Conservation (phyloP, 2,113 vertebrate genomes). For the Scopus umbretta region DNA sequence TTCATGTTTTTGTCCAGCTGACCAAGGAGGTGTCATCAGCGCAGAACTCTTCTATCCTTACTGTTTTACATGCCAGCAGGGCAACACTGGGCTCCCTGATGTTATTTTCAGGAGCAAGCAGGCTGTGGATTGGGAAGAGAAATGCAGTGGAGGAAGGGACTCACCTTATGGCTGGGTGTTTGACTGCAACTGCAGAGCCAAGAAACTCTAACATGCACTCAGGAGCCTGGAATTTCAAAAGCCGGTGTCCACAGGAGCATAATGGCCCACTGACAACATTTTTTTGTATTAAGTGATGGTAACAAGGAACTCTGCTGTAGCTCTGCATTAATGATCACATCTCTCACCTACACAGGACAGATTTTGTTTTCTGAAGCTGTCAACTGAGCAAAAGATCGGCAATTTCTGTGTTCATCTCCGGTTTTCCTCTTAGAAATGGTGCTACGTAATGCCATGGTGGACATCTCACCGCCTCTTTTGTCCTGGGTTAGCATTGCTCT, state of each 20-base stretch:
- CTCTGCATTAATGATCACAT: neutral
- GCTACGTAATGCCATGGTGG: slow-evolving; percentile 62
- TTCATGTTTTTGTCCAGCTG: neutral
- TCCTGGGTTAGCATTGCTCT: slow-evolving; percentile 57
- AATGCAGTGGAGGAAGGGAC: neutral
- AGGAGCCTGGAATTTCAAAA: neutral
- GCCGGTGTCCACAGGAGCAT: neutral
- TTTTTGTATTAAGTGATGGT: neutral
- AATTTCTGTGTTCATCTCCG: slow-evolving; percentile 62
- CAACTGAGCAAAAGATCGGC: slow-evolving; percentile 57
- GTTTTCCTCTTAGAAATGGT: slow-evolving; percentile 23
- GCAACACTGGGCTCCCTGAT: too few species aligned
- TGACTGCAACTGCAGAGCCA: neutral
- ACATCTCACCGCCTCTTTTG: slow-evolving; percentile 75
- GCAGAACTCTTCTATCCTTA: neutral
- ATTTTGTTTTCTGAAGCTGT: slow-evolving; percentile 78
- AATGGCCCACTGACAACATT: neutral
- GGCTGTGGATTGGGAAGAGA: neutral
- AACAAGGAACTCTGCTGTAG: neutral
- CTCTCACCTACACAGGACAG: slow-evolving; percentile 62
- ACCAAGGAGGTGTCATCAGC: neutral
- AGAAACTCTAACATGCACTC: neutral
- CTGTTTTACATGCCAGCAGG: neutral
- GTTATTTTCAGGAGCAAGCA: neutral
- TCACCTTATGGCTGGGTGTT: neutral